Evolutionary conservation across 1,140 invertebrate genomes (phyloP), one percentile per base, ranked within the genome.

Genomic region (Melipona quadrifasciata): DNA sequence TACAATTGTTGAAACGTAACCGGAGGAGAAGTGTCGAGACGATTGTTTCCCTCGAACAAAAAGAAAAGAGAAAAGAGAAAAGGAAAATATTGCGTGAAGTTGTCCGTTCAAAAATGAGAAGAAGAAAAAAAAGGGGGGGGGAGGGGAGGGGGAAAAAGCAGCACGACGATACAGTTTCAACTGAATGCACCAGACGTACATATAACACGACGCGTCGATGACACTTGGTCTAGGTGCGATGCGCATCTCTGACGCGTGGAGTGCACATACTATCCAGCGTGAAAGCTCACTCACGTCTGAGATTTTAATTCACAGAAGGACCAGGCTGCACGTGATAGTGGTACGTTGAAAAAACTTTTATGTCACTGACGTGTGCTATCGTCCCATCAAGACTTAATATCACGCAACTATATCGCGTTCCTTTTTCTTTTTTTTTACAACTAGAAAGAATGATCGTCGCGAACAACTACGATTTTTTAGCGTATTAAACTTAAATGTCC

Each of bases 221-320:
- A 75, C 72, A 82, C 80, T 82, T 82, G 61, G 82, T 58, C 74
- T 83, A 83, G 82, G 82, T 75, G 75, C 27, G 74, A 78, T 71
- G 65, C 82, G n/a, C 82, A 78, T 78, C 51, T 77, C 82, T 68
- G 47, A 67, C 73, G 53, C 21, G 14, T 83, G 65, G 55, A 83
- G 82, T 83, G 75, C 82, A 53, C 74, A 34, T 31, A 71, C 74
- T 70, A 24, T 71, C 34, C 65, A 70, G 31, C 75, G 75, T 78
- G 67, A 83, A 78, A 78, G 82, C 67, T 55, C 51, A 76, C 80
- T 82, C 80, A 61, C 55, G 82, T 83, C 82, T 83, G 82, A 78
- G 82, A 78, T 78, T 83, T 83, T 83, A 83, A 83, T 83, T 83
- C 74, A 61, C 58, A 64, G 21, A 82, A 82, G 82, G 64, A 71